phyloP scores from a whole-genome alignment of 2,888 invertebrate genomes.

The Ectemnius lituratus region DNA sequence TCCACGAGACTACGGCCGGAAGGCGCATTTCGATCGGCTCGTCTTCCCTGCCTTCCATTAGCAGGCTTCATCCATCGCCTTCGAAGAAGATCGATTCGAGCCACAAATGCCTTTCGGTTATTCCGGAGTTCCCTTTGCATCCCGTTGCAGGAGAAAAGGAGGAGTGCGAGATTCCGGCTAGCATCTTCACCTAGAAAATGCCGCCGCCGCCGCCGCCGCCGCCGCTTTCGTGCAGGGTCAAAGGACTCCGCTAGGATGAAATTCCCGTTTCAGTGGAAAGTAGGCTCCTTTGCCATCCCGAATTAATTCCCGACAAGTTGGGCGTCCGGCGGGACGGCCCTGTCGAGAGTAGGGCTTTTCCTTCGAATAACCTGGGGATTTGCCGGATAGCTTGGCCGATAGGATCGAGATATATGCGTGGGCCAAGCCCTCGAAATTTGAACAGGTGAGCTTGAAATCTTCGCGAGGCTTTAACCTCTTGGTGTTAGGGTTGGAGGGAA shows the following conservation, averaged over 20 bases:
- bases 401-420: background rate
- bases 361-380: background rate
- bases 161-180: too few relatives aligned
- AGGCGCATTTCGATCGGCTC: slow-evolving; percentile 3
- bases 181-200: background rate
- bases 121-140: slow-evolving; percentile 56
- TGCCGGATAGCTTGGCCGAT: background rate
- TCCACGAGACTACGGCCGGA: background rate
- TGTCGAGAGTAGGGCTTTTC: background rate
- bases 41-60: slow-evolving; percentile 8
- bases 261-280: background rate
- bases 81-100: slow-evolving; percentile 58
- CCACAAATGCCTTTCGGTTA: slow-evolving; percentile 44
- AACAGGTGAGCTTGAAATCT: slow-evolving; percentile 1
- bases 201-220: too few relatives aligned
- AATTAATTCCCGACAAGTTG: slow-evolving; percentile 1
- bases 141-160: slow-evolving; percentile 2
- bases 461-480: background rate
- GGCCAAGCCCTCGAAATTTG: background rate
- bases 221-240: background rate
- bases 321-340: too few relatives aligned
- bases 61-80: slow-evolving; percentile 3
- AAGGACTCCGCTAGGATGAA: background rate
- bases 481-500: background rate
- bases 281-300: slow-evolving; percentile 6